Evolutionary conservation across 2,797 vertebrate genomes (phyloP), one percentile per base, ranked within the genome.

Genomic region (Limnodromus scolopaceus): DNA sequence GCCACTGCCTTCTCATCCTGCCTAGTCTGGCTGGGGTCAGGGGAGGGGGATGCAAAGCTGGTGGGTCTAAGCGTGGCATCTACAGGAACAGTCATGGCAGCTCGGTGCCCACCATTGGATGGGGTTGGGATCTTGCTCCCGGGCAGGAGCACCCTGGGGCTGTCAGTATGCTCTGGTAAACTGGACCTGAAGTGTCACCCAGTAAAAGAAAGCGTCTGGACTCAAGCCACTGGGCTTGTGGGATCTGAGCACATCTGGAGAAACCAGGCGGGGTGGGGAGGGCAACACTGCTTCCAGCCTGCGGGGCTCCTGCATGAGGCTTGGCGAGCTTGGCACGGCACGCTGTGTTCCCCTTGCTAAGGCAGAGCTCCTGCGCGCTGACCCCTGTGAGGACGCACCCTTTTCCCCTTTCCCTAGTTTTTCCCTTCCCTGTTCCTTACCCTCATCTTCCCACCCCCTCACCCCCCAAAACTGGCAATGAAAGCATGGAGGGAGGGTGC

Each of bases 401-500:
- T 69, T 18, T n/a, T 53, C 84, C 93, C 97, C 96, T 96, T 95
- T 68, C 91, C 97, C 95, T 78, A 14, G 16, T 74, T 97, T 97
- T 97, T 97, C 96, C 97, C 96, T 96, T 95, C 97, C 96, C 92
- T 95, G 96, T 97, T 96, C 97, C 97, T 97, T 96, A 93, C 93
- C 97, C 97, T 97, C 98, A 96, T 96, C 95, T 95, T 94, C 93
- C 94, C 93, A 53, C 75, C 81, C 89, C 93, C 16, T 54, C 93
- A 92, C 94, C 80, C 43, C 48, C 92, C 79, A 97, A 94, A 89
- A 86, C 96, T 75, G 88, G 89, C 89, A 93, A 80, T 43, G 84
- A 74, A 53, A 92, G 96, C 96, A 57, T 8, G 76, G 87, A 92
- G 98, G 98, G 98, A 98, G 98, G 98, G 98, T 46, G 96, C 90